Percentiles rank a stretch among this genome's conserved stretches.
Conservation (phyloP, 2,888 invertebrate species). For the Malachius bipustulatus region DNA sequence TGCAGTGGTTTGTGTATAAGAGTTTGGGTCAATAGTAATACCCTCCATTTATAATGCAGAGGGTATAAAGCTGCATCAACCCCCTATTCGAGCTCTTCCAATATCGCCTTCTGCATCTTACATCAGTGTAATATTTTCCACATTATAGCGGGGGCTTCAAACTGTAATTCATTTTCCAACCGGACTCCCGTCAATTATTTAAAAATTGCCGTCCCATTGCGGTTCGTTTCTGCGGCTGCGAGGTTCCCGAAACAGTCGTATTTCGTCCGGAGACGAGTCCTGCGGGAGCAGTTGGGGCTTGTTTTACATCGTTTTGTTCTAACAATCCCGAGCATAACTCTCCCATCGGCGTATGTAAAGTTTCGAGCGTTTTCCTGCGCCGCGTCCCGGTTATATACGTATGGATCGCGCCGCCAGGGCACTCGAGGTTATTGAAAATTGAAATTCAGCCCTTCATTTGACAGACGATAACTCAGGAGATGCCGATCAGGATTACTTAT, state of each 20-base stretch:
- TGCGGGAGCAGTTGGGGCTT: slow-evolving; percentile 37
- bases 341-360: slow-evolving; percentile 23
- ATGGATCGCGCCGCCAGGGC: slow-evolving; percentile 16
- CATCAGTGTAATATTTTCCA: slow-evolving; percentile 30
- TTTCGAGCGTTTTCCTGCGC: slow-evolving; percentile 15
- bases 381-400: slow-evolving; percentile 4
- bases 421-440: slow-evolving; percentile 37
- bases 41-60: no score
- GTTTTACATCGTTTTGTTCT: slow-evolving; percentile 43
- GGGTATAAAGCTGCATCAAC: no score
- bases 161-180: slow-evolving; percentile 42
- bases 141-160: slow-evolving; percentile 22
- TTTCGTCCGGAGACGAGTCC: slow-evolving; percentile 33
- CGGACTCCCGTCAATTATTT: slow-evolving; percentile 44
- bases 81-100: no score
- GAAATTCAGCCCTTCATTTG: slow-evolving; percentile 36
- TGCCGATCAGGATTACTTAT: slow-evolving; percentile 31
- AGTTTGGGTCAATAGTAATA: no score
- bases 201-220: slow-evolving; percentile 41
- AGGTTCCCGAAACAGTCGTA: slow-evolving; percentile 37
- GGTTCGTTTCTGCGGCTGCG: slow-evolving; percentile 35
- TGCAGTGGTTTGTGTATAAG: no score
- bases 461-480: slow-evolving; percentile 35
- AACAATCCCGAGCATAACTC: slow-evolving; percentile 39
- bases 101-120: slow-evolving; percentile 32